Percentiles rank a stretch among this genome's conserved stretches.
phyloP scores from a whole-genome alignment of 1,140 invertebrate species.

The Chrysoperla carnea region DNA sequence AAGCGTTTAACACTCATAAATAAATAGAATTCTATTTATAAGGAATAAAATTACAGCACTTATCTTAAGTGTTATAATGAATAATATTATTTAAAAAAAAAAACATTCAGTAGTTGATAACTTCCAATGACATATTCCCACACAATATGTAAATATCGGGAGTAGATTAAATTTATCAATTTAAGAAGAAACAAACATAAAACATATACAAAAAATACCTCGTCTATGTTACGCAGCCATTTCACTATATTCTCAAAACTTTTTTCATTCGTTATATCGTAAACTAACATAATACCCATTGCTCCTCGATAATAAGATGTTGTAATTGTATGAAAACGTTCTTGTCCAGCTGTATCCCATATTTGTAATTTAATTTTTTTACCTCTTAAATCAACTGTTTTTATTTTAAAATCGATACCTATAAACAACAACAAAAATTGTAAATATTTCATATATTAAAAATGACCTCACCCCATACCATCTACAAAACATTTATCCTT shows the following conservation, averaged over 20 bases:
- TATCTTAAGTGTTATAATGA: too few relatives aligned
- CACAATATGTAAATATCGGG: too few relatives aligned
- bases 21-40: too few relatives aligned
- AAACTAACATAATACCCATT: constrained; percentile 97
- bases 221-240: constrained; percentile 96
- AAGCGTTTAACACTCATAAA: too few relatives aligned
- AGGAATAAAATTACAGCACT: too few relatives aligned
- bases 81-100: too few relatives aligned
- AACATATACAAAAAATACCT: constrained; percentile 31
- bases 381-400: constrained; percentile 90
- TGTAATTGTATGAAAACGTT: constrained; percentile 93
- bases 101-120: too few relatives aligned
- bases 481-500: constrained; percentile 6
- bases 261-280: constrained; percentile 96
- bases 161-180: too few relatives aligned
- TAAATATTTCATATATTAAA: not conserved
- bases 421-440: constrained; percentile 24
- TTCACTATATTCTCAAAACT: constrained; percentile 98
- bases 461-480: constrained; percentile 14
- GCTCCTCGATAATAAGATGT: constrained; percentile 95
- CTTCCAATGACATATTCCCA: too few relatives aligned
- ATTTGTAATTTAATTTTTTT: constrained; percentile 98
- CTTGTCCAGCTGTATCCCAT: constrained; percentile 94
- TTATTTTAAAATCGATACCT: constrained; percentile 99
- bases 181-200: too few relatives aligned